Evolutionary conservation across 2,797 vertebrate genomes (phyloP), one percentile per base, ranked within the genome.

Genomic region (Tapirus indicus): DNA sequence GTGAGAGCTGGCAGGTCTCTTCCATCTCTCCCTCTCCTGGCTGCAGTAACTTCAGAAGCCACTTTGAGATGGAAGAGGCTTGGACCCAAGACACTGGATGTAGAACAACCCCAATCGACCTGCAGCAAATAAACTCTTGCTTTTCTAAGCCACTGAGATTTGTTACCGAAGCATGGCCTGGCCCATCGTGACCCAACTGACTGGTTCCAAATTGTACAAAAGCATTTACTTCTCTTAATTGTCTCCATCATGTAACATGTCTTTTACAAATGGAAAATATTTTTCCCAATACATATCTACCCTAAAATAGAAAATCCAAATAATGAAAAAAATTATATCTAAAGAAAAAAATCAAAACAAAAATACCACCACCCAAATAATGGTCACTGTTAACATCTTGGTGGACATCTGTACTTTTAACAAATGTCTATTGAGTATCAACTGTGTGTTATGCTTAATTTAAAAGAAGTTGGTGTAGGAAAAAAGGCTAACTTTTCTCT

Each of bases 291-390:
- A 71, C 18, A 83, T 32, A 71, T 23, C 75, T 32, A 75, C 44
- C 21, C 35, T 80, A 38, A 91, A 86, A 54, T 32, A 95, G 71
- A 88, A 94, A n/a, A 88, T 44, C 72, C 47, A 83, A 89, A 86
- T 6, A 91, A 69, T n/a, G 13, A 93, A 84, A 79, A 54, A 68
- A 29, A 85, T 47, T 23, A 38, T 8, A 11, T 6, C 17, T 93
- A 32, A 77, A 72, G 23, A 29, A 83, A 72, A 68, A 49, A 71
- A 25, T 66, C 49, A 49, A 96, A 66, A 74, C 27, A 90, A 88
- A 95, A 89, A 69, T 9, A 54, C 17, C 29, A 92, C 12, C 35
- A 71, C 10, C 5, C 14, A 68, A 96, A 92, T 44, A 68, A 77
- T 47, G 52, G 20, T 16, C 69, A 75, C 9, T 85, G 56, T 79